Evolutionary conservation across 2,888 invertebrate species (phyloP), one percentile per base, ranked within the genome.

Genomic region (Heliconius erato): DNA sequence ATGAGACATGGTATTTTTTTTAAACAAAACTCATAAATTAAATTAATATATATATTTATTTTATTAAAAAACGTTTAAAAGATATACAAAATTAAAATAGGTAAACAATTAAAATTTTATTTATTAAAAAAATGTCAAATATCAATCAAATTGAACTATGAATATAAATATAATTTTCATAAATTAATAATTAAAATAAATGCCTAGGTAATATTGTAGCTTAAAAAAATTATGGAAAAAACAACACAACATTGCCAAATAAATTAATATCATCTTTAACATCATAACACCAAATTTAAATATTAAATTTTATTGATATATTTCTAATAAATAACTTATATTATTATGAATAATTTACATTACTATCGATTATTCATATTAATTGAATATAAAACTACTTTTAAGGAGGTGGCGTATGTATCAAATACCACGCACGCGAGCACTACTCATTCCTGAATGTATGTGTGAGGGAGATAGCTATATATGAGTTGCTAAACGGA

Each of bases 371-470:
- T 40, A n/a, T 26, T 40, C 40, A 40, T 44, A 63, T 63, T 28
- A 26, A 68, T 54, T 26, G 23, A 28, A 40, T 32, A 28, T 67
- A 78, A 23, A 44, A 49, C 28, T 74, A 80, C 16, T 32, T 32
- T 32, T 32, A 78, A 80, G 83, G 84, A 81, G 83, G 83, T 80
- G 81, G 83, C 83, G 74, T 80, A 71, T 49, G 69, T 63, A 63
- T 74, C 16, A 65, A 74, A 69, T 68, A 16, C 78, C 77, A 80
- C 67, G 84, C 83, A 81, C 84, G 72, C 78, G 81, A 84, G 81
- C 84, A 67, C 54, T 44, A 74, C 35, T n/a, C 67, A 28, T 35
- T 44, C 26, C 19, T 40, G 65, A 78, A 65, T 26, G 28, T 44
- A 65, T 77, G 44, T 14, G 44, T 67, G 44, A 67, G 49, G 23